phyloP scores from a whole-genome alignment of 2,113 vertebrate species.

The Tachuris rubrigastra region DNA sequence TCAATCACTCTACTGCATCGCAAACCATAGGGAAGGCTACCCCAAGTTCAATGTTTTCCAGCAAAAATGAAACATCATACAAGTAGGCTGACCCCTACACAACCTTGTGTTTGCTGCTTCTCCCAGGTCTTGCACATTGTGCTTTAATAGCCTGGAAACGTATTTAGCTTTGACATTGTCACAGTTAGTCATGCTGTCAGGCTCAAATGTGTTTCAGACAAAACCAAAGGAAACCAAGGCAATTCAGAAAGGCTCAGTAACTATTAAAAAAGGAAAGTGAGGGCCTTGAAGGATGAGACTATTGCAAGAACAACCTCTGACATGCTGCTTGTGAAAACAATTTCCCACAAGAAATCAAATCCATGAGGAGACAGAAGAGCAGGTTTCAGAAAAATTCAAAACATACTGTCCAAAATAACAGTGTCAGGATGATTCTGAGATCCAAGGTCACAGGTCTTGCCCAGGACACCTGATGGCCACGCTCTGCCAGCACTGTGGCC shows the following conservation, averaged over 20 bases:
- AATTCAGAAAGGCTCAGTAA: not conserved
- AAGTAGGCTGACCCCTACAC: not conserved
- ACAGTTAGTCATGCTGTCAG: not conserved
- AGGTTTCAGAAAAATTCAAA: not conserved
- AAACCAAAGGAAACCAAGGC: not conserved
- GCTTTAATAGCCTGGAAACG: not conserved
- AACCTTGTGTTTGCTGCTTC: not conserved
- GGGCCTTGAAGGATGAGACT: not conserved
- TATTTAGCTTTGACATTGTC: not conserved
- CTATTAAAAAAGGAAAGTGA: not conserved
- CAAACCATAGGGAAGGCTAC: not conserved
- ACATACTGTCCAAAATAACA: not conserved
- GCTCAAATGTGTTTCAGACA: not conserved
- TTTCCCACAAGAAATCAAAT: not conserved
- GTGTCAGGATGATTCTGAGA: accelerated
- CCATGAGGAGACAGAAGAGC: not conserved
- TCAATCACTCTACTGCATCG: not conserved
- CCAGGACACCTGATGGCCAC: not conserved
- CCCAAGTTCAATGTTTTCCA: accelerated
- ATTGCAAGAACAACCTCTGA: not conserved
- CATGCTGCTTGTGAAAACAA: not conserved
- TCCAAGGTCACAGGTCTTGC: not conserved
- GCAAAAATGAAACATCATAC: not conserved
- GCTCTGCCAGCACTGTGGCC: not conserved
- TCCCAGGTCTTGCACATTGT: not conserved